Evolutionary conservation across 2,113 vertebrate genomes (phyloP), one percentile per base, ranked within the genome.

Genomic region (Poeciliopsis retropinna): DNA sequence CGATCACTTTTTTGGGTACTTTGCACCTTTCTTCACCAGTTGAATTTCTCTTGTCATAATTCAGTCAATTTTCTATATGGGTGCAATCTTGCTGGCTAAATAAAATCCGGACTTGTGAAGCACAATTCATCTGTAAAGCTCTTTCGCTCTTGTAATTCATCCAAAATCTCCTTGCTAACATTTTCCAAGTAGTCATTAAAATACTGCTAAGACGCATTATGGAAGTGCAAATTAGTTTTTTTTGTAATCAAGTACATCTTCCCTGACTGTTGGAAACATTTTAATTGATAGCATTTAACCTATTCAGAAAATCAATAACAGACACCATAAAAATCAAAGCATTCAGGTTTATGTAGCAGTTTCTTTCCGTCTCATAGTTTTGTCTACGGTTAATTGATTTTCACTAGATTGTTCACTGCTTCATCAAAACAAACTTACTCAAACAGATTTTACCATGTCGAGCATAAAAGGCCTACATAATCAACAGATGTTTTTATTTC

Each of bases 401-500:
- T 54, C 39, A 41, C 22, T 8, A 19, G 22, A 25, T 25, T 8
- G 15, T 15, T 15, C 39, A 4, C 39, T 15, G 9, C 17, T 22
- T 19, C 17, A 9, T 2, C 47, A 54, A 54, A 54, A 8, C 47
- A 54, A 54, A 54, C 22, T 8, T 7, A 51, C 5, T 2, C 19
- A 51, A 19, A 51, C 17, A 54, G 6, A 25, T 54, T 54, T 54
- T 13, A 2, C 34, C 13, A 14, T 13, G 15, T 41, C 39, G n/a
- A 31, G 12, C 47, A 31, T 57, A 78, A 22, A 78, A 75, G 64
- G 60, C 27, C 25, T 27, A 34, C 41, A 72, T 3, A 41, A 0
- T 57, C 41, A 39, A 32, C 47, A 25, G 22, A 69, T 32, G 13
- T 57, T 67, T 61, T 76, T 73, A 85, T 82, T 86, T 67, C 32